These are phyloP conservation scores for Triplophysa rosa DNA, from an alignment of 2,113 vertebrate genomes.

Conservation along the genomic window DNA sequence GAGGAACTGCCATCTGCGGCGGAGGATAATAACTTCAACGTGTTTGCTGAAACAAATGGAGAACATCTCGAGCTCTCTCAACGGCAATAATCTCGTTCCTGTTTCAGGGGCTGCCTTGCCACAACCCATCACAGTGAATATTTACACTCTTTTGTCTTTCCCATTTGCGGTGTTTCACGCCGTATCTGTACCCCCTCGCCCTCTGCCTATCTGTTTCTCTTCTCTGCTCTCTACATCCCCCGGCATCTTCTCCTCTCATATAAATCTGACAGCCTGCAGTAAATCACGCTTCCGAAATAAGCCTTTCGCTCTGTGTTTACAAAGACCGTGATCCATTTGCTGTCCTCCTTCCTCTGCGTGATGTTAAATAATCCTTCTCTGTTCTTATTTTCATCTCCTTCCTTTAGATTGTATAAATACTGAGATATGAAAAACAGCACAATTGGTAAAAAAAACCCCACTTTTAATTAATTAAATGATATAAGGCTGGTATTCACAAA, in stretches of 20 bases:
- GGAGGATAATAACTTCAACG: background rate
- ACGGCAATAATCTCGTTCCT: conserved; percentile 24
- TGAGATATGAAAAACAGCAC: conserved; percentile 12
- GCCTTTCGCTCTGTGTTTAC: conserved; percentile 12
- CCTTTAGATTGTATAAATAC: conserved; percentile 7
- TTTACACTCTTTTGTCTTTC: conserved; percentile 36
- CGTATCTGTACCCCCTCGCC: background rate
- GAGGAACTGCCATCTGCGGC: conserved; percentile 1
- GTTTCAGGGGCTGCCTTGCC: conserved; percentile 29
- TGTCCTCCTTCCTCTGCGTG: conserved; percentile 16
- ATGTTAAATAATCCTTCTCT: conserved; percentile 41
- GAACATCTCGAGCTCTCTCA: conserved; percentile 25
- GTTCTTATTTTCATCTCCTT: conserved; percentile 17
- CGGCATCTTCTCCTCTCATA: conserved; percentile 27
- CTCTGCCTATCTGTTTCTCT: conserved; percentile 15
- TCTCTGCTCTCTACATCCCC: conserved; percentile 16
- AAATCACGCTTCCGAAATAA: conserved; percentile 32
- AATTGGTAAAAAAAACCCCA: conserved; percentile 34
- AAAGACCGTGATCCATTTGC: conserved; percentile 26
- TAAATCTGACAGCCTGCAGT: conserved; percentile 36
- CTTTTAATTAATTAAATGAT: conserved; percentile 12
- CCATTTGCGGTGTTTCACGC: conserved; percentile 15
- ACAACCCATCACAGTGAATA: conserved; percentile 42
- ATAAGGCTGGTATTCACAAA: conserved; percentile 22
- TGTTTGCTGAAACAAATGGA: conserved; percentile 37